Conservation (phyloP, 2,797 vertebrate species). For the Lacerta bilineata region DNA sequence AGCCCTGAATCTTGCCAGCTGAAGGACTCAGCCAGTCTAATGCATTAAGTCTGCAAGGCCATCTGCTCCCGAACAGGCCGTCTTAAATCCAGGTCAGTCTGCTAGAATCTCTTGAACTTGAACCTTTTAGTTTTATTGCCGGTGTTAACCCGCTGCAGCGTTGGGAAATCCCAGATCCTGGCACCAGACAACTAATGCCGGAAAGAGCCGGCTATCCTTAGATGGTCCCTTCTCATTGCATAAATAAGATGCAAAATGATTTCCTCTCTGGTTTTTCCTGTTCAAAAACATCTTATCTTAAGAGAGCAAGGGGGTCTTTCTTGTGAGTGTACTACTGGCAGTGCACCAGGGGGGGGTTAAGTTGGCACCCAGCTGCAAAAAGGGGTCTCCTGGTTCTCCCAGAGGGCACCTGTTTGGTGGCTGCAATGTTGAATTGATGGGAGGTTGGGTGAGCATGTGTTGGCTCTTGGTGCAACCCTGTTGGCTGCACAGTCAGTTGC, state of each 20-base stretch:
- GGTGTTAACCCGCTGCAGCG: fast-evolving
- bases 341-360: not conserved
- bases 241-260: not conserved
- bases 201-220: not conserved
- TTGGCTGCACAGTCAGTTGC: not conserved
- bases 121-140: slow-evolving; percentile 41
- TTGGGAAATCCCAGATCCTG: slow-evolving; percentile 11
- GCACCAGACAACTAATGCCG: not conserved
- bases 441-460: no score
- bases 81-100: slow-evolving; percentile 45
- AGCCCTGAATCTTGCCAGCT: slow-evolving; percentile 28
- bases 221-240: not conserved
- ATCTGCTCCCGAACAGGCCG: slow-evolving; percentile 37
- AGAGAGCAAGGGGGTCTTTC: not conserved
- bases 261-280: not conserved
- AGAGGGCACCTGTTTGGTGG: not conserved
- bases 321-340: not conserved
- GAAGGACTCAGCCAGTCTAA: slow-evolving; percentile 19
- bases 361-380: not conserved
- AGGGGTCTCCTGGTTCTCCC: no score
- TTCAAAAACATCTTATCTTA: not conserved
- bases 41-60: slow-evolving; percentile 44
- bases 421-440: not conserved
- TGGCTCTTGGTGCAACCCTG: not conserved
- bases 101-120: not conserved